These are phyloP conservation scores for sheep (Ovis aries) DNA, from an alignment of 2,113 vertebrate species.

Conservation along the genomic window DNA sequence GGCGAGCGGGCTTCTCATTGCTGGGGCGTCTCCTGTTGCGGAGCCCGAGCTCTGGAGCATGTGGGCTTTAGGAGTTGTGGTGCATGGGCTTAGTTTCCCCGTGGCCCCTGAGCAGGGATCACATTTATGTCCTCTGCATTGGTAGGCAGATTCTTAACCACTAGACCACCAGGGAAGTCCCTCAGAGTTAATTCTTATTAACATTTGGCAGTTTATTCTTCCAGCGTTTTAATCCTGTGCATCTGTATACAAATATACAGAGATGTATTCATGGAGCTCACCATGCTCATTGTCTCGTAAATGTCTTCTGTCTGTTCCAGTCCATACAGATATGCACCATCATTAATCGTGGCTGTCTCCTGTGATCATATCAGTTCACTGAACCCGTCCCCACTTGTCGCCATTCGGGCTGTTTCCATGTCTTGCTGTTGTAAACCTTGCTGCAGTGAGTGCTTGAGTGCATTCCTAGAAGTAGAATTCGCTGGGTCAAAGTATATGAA, in stretches of 20 bases:
- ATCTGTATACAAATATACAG: neutral
- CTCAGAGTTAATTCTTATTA: neutral
- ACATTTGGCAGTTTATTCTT: neutral
- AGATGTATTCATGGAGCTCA: neutral
- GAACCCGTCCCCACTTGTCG: neutral
- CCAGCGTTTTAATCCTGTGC: neutral
- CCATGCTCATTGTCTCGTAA: neutral
- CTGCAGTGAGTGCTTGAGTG: too few relatives aligned
- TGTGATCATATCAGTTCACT: neutral
- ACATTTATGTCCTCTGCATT: neutral
- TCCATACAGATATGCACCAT: accelerated
- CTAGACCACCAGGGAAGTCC: neutral
- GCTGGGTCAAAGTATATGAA: neutral
- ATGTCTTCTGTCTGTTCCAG: neutral
- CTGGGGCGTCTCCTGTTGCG: neutral
- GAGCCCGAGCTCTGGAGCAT: neutral
- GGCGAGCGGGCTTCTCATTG: neutral
- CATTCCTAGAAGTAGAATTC: neutral
- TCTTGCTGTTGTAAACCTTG: neutral
- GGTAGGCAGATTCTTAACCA: neutral
- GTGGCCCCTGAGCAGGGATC: neutral
- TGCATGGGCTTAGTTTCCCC: neutral
- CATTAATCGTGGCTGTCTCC: neutral
- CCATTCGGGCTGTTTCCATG: neutral
- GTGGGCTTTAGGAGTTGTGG: neutral